Percentiles rank a stretch among this genome's conserved stretches.
Conservation (phyloP, 2,888 invertebrate genomes). For the Amphiduros pacificus region DNA sequence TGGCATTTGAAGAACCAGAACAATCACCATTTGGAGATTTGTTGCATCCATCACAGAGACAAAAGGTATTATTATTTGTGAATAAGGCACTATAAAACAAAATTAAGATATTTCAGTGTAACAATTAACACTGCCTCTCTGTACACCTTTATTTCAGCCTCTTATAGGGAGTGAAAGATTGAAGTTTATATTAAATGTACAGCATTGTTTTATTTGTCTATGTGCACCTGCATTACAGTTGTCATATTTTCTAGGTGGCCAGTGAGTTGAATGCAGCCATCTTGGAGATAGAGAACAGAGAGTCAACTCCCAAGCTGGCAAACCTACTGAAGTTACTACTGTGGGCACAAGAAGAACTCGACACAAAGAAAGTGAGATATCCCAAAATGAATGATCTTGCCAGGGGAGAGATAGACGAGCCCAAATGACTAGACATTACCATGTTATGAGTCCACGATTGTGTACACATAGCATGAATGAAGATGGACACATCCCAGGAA, state of each 20-base stretch:
- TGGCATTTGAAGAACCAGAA: constrained; percentile 96
- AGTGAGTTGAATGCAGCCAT: constrained; percentile 98
- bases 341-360: constrained; percentile 94
- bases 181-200: too few species aligned
- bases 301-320: constrained; percentile 80
- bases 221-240: neutral
- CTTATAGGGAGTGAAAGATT: too few species aligned
- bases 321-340: constrained; percentile 88
- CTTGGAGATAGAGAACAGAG: constrained; percentile 84
- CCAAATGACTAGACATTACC: neutral
- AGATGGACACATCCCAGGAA: too few species aligned
- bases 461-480: neutral
- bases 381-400: constrained; percentile 93
- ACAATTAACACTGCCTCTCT: too few species aligned
- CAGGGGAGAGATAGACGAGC: constrained; percentile 46
- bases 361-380: constrained; percentile 91
- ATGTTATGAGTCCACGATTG: neutral
- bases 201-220: neutral
- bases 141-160: too few species aligned
- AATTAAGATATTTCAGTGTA: neutral
- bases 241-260: constrained; percentile 66
- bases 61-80: constrained; percentile 62
- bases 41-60: constrained; percentile 88
- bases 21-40: constrained; percentile 94
- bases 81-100: too few species aligned